These are phyloP conservation scores for Anthopleura xanthogrammica DNA, from an alignment of 92 coral and sea anemone genomes.

Conservation along the genomic window DNA sequence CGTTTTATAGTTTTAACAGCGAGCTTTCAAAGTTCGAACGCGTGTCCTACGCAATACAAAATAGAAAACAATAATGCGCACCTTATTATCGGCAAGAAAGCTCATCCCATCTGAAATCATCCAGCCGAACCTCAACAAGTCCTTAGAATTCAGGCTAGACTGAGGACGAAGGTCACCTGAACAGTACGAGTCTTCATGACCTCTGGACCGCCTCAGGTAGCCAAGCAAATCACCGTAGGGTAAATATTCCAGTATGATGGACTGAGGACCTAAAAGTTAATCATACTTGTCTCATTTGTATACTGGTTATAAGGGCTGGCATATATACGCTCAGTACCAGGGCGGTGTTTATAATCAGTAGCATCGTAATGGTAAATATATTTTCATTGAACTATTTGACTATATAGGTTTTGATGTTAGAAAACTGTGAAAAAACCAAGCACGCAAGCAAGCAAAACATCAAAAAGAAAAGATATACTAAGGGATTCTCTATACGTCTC, in stretches of 20 bases:
- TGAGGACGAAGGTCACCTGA: slow-evolving; percentile 59
- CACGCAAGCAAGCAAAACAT: no score
- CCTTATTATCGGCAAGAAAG: slow-evolving; percentile 58
- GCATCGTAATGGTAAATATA: no score
- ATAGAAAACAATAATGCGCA: background rate
- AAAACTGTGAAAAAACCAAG: background rate
- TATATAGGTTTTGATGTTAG: no score
- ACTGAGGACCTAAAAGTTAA: background rate
- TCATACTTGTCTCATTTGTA: no score
- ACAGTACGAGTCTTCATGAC: slow-evolving; percentile 49
- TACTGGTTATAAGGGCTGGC: no score
- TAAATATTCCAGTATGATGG: slow-evolving; percentile 40
- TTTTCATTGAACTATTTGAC: no score
- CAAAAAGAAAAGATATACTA: no score
- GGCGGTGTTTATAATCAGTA: no score
- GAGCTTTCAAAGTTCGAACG: no score
- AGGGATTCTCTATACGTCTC: no score
- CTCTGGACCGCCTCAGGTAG: slow-evolving; percentile 66
- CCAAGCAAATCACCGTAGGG: slow-evolving; percentile 72
- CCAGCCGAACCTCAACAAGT: slow-evolving; percentile 60
- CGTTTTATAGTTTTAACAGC: no score
- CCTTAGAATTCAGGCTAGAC: slow-evolving; percentile 29
- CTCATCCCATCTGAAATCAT: slow-evolving; percentile 78
- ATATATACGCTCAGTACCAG: background rate
- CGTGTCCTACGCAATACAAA: background rate